Evolutionary conservation across 2,113 vertebrate species (phyloP).

Genomic region (Macheiramphus alcinus): DNA sequence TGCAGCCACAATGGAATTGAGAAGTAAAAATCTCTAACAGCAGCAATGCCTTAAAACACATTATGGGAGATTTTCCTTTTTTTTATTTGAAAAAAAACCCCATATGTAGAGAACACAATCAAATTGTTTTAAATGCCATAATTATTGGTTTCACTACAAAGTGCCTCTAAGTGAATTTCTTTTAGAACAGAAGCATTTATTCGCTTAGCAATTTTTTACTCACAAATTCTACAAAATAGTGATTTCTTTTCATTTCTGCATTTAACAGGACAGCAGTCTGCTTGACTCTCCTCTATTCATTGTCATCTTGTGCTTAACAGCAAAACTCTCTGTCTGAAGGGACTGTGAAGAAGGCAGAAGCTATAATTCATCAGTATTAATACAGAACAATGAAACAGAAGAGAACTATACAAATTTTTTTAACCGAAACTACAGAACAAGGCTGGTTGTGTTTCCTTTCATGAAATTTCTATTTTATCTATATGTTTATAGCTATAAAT

Average conservation of each 20-base stretch:
- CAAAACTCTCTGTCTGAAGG: neutral
- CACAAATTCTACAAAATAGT: neutral
- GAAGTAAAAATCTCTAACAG: neutral
- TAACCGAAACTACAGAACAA: neutral
- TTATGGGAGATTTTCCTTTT: neutral
- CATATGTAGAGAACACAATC: neutral
- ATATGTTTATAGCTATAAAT: neutral
- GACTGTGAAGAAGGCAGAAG: neutral
- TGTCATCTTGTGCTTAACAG: neutral
- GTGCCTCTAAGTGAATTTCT: neutral
- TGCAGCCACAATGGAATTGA: neutral
- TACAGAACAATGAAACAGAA: neutral
- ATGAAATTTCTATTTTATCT: neutral
- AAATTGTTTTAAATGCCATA: neutral
- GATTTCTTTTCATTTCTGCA: neutral
- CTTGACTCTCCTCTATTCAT: neutral
- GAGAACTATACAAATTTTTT: neutral
- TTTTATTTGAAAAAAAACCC: fast-evolving
- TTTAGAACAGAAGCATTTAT: neutral
- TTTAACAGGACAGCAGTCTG: neutral
- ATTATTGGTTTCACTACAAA: neutral
- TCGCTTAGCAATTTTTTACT: neutral
- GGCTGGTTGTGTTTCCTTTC: neutral
- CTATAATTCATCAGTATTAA: neutral
- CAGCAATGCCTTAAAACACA: neutral